Evolutionary conservation across 2,888 invertebrate genomes (phyloP).

Genomic region (Spatulosminthurus flaviceps): DNA sequence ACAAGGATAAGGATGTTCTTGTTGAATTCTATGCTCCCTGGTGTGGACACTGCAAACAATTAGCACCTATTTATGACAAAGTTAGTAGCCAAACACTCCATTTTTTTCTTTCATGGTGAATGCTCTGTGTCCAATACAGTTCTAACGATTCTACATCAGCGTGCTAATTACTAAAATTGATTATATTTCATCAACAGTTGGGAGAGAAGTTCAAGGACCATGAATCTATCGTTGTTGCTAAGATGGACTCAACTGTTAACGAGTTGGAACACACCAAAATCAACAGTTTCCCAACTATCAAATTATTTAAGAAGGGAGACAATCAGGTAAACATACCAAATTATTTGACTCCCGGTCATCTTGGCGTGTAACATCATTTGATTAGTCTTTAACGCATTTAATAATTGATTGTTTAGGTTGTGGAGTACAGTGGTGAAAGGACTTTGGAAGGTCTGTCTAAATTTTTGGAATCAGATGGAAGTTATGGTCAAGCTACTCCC

Average conservation of each 20-base stretch:
- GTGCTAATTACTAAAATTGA: too few species aligned
- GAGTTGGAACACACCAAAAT: slow-evolving; percentile 97
- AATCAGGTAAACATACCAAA: too few species aligned
- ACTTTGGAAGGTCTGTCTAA: slow-evolving; percentile 91
- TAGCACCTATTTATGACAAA: slow-evolving; percentile 92
- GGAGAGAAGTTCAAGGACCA: slow-evolving; percentile 90
- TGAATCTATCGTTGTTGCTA: slow-evolving; percentile 88
- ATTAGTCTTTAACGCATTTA: slow-evolving; percentile 13
- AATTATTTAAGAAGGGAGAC: slow-evolving; percentile 90
- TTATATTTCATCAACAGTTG: slow-evolving; percentile 71
- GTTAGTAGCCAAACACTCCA: slow-evolving; percentile 63
- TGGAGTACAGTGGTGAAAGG: slow-evolving; percentile 95
- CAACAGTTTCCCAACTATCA: slow-evolving; percentile 93
- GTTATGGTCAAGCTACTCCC: slow-evolving; percentile 76
- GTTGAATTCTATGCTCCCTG: slow-evolving; percentile 99
- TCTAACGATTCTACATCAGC: too few species aligned
- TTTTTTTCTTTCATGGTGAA: background rate
- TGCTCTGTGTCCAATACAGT: slow-evolving; percentile 7
- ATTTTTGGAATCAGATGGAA: slow-evolving; percentile 92
- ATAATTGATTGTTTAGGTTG: slow-evolving; percentile 67
- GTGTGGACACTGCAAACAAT: slow-evolving; percentile 98
- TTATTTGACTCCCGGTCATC: too few species aligned
- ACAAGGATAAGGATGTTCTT: slow-evolving; percentile 88
- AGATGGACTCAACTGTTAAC: slow-evolving; percentile 98
- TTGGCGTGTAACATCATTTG: background rate